These are phyloP conservation scores for Acronicta alni DNA, from an alignment of 2,888 invertebrate genomes.

Conservation along the genomic window DNA sequence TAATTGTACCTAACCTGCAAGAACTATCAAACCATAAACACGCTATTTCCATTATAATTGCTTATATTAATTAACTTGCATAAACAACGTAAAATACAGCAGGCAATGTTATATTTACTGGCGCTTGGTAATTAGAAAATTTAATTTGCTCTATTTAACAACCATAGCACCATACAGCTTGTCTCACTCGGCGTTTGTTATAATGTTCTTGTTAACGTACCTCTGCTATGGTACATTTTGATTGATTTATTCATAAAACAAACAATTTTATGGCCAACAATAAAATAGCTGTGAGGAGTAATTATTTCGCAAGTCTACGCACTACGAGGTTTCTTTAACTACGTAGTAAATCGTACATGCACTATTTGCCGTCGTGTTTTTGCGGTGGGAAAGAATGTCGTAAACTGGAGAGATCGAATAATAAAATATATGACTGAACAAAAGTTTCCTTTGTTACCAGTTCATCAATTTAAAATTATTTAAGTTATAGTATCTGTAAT, in stretches of 20 bases:
- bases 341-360: conserved; percentile 60
- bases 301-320: conserved; percentile 64
- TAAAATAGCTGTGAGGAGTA: conserved; percentile 64
- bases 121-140: conserved; percentile 27
- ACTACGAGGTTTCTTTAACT: conserved; percentile 56
- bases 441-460: too few relatives aligned
- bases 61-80: conserved; percentile 28
- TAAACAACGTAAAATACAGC: conserved; percentile 42
- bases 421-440: conserved; percentile 50
- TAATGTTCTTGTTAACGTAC: conserved; percentile 34
- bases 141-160: conserved; percentile 21
- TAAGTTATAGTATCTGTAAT: too few relatives aligned
- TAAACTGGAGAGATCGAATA: conserved; percentile 61
- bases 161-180: conserved; percentile 3
- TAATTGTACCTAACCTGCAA: conserved; percentile 24
- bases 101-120: conserved; percentile 28
- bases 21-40: conserved; percentile 32
- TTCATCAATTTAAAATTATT: too few relatives aligned
- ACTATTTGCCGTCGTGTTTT: conserved; percentile 49
- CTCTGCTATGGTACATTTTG: conserved; percentile 46
- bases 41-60: conserved; percentile 29
- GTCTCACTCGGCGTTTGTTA: conserved; percentile 12
- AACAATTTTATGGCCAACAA: conserved; percentile 66
- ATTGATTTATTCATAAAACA: conserved; percentile 65
- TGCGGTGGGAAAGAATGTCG: conserved; percentile 67